Evolutionary conservation across 2,113 vertebrate genomes (phyloP).

Genomic region (Nothoprocta perdicaria): DNA sequence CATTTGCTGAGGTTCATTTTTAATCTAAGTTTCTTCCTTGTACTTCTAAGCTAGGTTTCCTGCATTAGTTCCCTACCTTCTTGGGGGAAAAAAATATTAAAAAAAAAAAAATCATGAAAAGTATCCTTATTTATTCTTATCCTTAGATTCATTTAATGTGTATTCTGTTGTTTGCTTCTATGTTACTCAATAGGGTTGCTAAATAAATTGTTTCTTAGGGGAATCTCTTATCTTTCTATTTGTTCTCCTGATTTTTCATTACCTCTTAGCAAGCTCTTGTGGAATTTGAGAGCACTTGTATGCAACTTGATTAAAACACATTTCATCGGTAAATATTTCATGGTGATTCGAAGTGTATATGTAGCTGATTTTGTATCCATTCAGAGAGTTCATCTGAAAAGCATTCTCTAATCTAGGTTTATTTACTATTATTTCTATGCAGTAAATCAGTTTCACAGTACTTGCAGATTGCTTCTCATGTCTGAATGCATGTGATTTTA

Average conservation of each 20-base stretch:
- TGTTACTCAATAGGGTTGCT: background rate
- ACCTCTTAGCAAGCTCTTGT: background rate
- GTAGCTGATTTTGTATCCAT: background rate
- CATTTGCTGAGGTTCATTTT: background rate
- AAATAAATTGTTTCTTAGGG: background rate
- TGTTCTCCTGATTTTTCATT: background rate
- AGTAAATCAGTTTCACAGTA: background rate
- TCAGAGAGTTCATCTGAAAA: background rate
- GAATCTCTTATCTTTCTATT: background rate
- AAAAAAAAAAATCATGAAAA: background rate
- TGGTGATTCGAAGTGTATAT: background rate
- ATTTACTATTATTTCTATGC: background rate
- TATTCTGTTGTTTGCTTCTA: background rate
- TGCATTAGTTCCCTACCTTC: background rate
- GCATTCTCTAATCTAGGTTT: background rate
- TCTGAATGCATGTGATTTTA: background rate
- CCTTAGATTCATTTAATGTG: background rate
- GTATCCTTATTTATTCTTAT: background rate
- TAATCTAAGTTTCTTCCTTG: background rate
- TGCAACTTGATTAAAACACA: background rate
- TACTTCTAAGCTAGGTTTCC: background rate
- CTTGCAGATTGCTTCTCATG: background rate
- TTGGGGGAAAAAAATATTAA: accelerated
- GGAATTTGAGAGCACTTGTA: background rate
- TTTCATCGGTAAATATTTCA: constrained; percentile 23